Evolutionary conservation across 2,888 invertebrate species (phyloP).

Genomic region (Digitonthophagus gazella): DNA sequence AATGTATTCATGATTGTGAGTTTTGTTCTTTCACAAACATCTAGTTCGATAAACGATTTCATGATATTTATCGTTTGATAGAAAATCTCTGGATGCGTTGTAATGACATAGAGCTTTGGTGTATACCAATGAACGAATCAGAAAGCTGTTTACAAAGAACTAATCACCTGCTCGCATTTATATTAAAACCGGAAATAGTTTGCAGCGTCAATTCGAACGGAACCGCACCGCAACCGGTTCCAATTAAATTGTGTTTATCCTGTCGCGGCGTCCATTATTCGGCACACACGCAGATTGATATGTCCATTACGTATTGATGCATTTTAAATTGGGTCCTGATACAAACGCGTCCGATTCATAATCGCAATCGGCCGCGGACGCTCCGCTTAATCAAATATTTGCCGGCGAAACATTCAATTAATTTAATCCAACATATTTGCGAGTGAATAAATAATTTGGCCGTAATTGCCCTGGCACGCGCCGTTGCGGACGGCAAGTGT

Average conservation of each 20-base stretch:
- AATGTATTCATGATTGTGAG: neutral
- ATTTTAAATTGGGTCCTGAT: slow-evolving; percentile 3
- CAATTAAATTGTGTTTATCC: neutral
- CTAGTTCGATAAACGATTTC: too few species aligned
- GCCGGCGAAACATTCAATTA: slow-evolving; percentile 23
- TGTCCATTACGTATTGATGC: slow-evolving; percentile 10
- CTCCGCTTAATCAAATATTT: slow-evolving; percentile 20
- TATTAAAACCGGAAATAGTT: neutral
- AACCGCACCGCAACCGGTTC: neutral
- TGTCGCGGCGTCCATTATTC: neutral
- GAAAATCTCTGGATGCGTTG: too few species aligned
- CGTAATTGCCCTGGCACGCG: slow-evolving; percentile 12
- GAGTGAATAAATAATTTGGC: slow-evolving; percentile 22
- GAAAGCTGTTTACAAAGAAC: neutral
- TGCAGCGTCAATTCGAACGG: neutral
- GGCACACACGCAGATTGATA: slow-evolving; percentile 6
- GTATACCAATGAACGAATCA: too few species aligned
- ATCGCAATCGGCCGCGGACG: slow-evolving; percentile 14
- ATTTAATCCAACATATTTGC: slow-evolving; percentile 18
- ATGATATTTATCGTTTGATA: too few species aligned
- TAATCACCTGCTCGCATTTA: neutral
- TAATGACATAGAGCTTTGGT: too few species aligned
- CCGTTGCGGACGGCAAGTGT: too few species aligned
- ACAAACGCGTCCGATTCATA: neutral
- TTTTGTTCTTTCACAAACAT: too few species aligned